A percentile compares a stretch with the other conserved stretches of the same genome.
These are phyloP conservation scores for Coelopa pilipes DNA, from an alignment of 2,888 invertebrate species.

Conservation along the genomic window DNA sequence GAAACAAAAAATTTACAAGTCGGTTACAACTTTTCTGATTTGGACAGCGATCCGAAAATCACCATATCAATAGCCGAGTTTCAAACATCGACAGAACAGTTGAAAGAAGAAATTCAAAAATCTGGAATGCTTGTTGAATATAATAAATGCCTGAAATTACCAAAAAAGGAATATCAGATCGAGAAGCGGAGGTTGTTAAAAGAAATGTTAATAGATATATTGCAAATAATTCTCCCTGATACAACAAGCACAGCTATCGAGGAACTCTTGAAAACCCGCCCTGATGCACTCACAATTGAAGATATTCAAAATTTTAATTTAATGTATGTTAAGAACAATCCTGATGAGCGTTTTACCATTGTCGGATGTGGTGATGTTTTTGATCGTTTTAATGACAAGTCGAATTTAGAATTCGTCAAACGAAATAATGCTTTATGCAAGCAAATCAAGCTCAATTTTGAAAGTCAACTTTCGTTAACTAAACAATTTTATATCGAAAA, in stretches of 20 bases:
- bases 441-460: constrained; percentile 45
- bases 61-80: constrained; percentile 51
- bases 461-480: constrained; percentile 8
- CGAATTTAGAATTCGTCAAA: constrained; percentile 43
- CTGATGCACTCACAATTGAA: constrained; percentile 44
- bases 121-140: constrained; percentile 61
- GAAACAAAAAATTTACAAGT: constrained; percentile 63
- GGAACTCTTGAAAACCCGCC: constrained; percentile 40
- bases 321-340: constrained; percentile 49
- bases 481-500: not conserved
- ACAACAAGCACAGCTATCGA: constrained; percentile 41
- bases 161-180: constrained; percentile 41
- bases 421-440: constrained; percentile 32
- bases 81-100: constrained; percentile 55
- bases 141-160: constrained; percentile 48
- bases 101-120: constrained; percentile 57
- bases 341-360: constrained; percentile 55
- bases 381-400: constrained; percentile 64
- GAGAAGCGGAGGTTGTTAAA: constrained; percentile 18
- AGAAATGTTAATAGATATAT: constrained; percentile 43
- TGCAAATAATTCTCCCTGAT: constrained; percentile 54
- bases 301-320: constrained; percentile 56
- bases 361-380: constrained; percentile 64
- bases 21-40: constrained; percentile 60
- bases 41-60: not conserved